Conservation (phyloP, 2,888 invertebrate species). For the Resseliella maxima region DNA sequence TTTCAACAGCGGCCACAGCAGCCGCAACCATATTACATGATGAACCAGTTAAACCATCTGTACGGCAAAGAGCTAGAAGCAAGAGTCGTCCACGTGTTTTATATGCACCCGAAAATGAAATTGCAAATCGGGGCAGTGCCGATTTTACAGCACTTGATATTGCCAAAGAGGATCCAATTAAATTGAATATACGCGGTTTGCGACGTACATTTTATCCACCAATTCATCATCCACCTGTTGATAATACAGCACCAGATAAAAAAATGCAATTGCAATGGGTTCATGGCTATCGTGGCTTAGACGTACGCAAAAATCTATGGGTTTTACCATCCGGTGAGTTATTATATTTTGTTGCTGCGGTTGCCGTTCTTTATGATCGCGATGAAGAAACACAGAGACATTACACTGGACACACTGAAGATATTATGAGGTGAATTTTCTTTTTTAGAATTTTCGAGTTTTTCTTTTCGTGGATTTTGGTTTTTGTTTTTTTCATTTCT, state of each 20-base stretch:
- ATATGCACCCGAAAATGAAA: conserved; percentile 85
- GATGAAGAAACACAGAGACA: conserved; percentile 89
- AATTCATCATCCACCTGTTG: conserved; percentile 84
- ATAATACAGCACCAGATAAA: conserved; percentile 88
- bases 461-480: too few relatives aligned
- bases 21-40: conserved; percentile 67
- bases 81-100: conserved; percentile 87
- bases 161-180: conserved; percentile 85
- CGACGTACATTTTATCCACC: conserved; percentile 89
- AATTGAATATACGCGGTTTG: conserved; percentile 84
- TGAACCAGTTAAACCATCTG: conserved; percentile 68
- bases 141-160: conserved; percentile 87
- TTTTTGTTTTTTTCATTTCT: too few relatives aligned
- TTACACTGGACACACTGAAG: conserved; percentile 91
- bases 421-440: conserved; percentile 83
- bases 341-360: conserved; percentile 91
- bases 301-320: conserved; percentile 90
- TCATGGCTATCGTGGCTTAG: conserved; percentile 94
- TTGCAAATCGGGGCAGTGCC: conserved; percentile 79
- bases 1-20: conserved; percentile 66
- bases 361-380: conserved; percentile 88
- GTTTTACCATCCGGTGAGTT: conserved; percentile 93
- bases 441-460: conserved; percentile 29
- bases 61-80: conserved; percentile 78
- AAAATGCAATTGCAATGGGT: conserved; percentile 93